Evolutionary conservation across 1,140 invertebrate species (phyloP).

Genomic region (Wiebesia pumilae): DNA sequence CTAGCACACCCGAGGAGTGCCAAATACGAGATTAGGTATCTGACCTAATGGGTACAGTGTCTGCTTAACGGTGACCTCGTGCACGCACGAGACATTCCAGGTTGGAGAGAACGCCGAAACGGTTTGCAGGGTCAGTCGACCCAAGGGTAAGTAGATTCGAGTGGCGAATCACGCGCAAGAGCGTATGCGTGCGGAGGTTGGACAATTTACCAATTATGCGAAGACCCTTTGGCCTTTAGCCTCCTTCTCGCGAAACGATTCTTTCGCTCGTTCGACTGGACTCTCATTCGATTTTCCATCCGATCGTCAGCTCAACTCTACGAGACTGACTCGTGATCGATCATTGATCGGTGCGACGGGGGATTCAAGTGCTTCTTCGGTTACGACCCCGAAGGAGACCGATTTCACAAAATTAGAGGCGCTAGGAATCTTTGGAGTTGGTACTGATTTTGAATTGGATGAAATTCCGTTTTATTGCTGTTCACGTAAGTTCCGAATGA

Average conservation of each 20-base stretch:
- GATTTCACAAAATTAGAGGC: constrained; percentile 5
- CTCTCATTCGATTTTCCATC: constrained; percentile 58
- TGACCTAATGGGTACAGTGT: constrained; percentile 56
- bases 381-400: neutral
- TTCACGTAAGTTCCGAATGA: neutral
- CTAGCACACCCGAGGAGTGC: constrained; percentile 53
- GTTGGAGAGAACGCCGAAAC: constrained; percentile 9
- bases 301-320: constrained; percentile 43
- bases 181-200: neutral
- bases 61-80: constrained; percentile 12
- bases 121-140: constrained; percentile 41
- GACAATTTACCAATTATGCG: constrained; percentile 45
- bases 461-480: neutral
- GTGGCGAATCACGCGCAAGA: too few species aligned
- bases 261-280: neutral
- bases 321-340: constrained; percentile 6
- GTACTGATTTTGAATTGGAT: neutral
- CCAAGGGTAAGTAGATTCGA: constrained; percentile 57
- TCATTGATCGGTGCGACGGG: neutral
- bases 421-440: neutral
- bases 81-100: constrained; percentile 7
- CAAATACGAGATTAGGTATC: constrained; percentile 63
- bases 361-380: constrained; percentile 5
- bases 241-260: constrained; percentile 17
- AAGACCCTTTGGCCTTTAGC: constrained; percentile 17